A percentile compares a stretch with the other conserved stretches of the same genome.
Conservation (phyloP, 2,797 vertebrate species). For the Argyrosomus regius region DNA sequence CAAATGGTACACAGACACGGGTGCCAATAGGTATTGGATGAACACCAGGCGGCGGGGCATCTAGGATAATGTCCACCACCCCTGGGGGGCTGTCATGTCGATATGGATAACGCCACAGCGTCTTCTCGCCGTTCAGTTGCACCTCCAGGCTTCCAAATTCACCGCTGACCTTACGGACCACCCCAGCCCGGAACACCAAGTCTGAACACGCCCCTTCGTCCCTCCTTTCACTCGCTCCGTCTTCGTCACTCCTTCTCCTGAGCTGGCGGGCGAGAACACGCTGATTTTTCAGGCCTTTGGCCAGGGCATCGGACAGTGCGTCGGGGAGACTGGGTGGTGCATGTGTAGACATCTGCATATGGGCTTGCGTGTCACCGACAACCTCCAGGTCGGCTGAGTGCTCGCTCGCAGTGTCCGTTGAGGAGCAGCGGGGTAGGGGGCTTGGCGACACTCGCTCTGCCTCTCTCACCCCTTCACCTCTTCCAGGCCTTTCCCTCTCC, state of each 20-base stretch:
- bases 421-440: constrained; percentile 90
- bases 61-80: constrained; percentile 88
- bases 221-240: constrained; percentile 64
- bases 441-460: constrained; percentile 73
- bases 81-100: constrained; percentile 73
- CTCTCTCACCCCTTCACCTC: constrained; percentile 58
- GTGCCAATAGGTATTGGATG: constrained; percentile 86
- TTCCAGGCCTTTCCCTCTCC: constrained; percentile 67
- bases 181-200: constrained; percentile 86
- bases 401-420: constrained; percentile 93
- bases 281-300: constrained; percentile 90
- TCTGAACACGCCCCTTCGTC: constrained; percentile 39
- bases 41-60: constrained; percentile 87
- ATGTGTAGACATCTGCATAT: constrained; percentile 39
- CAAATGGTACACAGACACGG: constrained; percentile 88
- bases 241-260: constrained; percentile 64
- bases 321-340: constrained; percentile 68
- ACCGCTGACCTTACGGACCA: constrained; percentile 90
- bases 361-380: constrained; percentile 48
- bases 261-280: constrained; percentile 87
- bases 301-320: constrained; percentile 81
- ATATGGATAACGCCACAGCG: constrained; percentile 83
- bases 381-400: constrained; percentile 88
- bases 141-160: constrained; percentile 89
- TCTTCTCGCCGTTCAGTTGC: constrained; percentile 89